Base-by-base conservation (phyloP, 92 coral and sea anemone species). In the Desmophyllum pertusum region DNA sequence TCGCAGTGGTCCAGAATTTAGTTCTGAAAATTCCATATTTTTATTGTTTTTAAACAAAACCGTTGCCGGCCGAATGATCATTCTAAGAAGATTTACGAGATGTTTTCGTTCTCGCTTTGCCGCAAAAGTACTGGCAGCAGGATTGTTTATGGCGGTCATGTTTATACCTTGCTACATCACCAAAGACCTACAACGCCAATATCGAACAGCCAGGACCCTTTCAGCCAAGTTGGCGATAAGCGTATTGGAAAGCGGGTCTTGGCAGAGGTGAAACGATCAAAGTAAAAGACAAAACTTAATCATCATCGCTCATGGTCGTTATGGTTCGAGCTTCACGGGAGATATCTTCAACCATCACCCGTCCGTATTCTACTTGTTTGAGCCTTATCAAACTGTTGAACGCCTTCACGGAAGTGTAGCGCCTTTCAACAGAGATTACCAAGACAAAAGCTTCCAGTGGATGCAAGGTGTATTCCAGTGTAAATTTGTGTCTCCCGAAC, bases 291-390 rank as follows among this genome's bases (percentile, higher is more conserved):
- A 75, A 33, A 84, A 84, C 43, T 39, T 84, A 15, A 33, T 84
- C 21, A 67, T 84, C n/a, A 46, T 84, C 2, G 74, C 88, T 8
- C 88, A 84, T 66, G 85, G 85, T 10, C 84, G 88, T 2, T 85
- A 84, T 7, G 88, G 88, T 6, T 85, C 88, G 5, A 41, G 77
- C 11, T 27, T 85, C 21, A 50, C 59, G 6, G 84, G 75, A 4
- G 55, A 66, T 15, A 80, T 80, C 30, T 80, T 80, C 45, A 80
- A 85, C 64, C 88, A 76, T 5, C 88, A 85, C 66, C 88, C 85
- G 15, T 45, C 62, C 18, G 88, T 85, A 48, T 85, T 85, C 37
- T 85, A 85, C 29, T 15, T 85, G 62, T 61, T 61, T 63, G 88
- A 77, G 39, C 87, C 88, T 4, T 41, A 78, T 4, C 88, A 85